Evolutionary conservation across 92 coral and sea anemone genomes (phyloP), one percentile per base, ranked within the genome.

Genomic region (Isaurus tuberculatus): DNA sequence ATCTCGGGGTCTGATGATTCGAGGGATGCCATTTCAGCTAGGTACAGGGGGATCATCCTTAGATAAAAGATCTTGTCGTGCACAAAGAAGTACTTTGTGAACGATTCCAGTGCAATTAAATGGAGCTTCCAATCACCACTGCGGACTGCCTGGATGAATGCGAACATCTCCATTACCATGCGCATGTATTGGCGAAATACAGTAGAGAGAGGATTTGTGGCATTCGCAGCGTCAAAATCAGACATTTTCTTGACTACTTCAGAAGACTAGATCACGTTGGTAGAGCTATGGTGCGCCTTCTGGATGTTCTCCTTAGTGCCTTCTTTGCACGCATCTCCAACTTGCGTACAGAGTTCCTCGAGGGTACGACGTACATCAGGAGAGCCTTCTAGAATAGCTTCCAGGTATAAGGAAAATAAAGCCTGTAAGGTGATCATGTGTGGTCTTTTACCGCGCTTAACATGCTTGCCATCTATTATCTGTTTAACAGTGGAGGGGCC

Each of bases 401-500:
- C 86, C 65, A 34, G 79, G 86, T 81, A 81, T 27, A 68, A 48
- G 23, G 78, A 31, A 34, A 83, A 83, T 51, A 83, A 69, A 29
- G 86, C 86, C 44, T 73, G 25, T 46, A 73, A 48, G 40, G 80
- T 73, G 42, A 23, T 73, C 80, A 49, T 73, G 80, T 73, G 80
- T 25, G 80, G 64, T 73, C 25, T 73, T 32, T 73, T 44, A 20
- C 65, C 80, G 13, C 80, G 26, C 48, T 73, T 73, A 32, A 48
- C 48, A 37, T 46, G 80, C 30, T 86, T 86, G 20, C 92, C 90
- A 30, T 79, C 86, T 26, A 89, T 46, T 20, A 89, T 89, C 65
- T 90, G 93, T 65, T 87, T 90, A 40, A 90, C 90, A 25, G 90
- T 90, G 25, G 83, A 63, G 28, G 93, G 90, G 30, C 88, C 88